A percentile compares a stretch with the other conserved stretches of the same genome.
These are phyloP conservation scores for Phaetusa simplex DNA, from an alignment of 2,113 vertebrate species.

Conservation along the genomic window DNA sequence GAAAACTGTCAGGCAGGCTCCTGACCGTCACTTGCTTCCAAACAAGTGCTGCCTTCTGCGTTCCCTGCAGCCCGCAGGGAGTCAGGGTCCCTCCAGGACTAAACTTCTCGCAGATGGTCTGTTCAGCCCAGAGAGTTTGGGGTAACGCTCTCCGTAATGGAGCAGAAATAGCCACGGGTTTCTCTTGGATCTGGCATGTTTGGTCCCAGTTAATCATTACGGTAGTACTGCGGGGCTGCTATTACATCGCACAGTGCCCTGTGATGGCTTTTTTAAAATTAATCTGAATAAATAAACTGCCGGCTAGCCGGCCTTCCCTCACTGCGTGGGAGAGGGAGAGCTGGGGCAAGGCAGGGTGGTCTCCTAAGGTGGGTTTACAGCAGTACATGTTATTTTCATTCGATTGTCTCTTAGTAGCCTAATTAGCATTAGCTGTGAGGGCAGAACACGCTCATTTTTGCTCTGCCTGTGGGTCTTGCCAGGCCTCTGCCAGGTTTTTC, in stretches of 20 bases:
- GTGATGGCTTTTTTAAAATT: accelerated
- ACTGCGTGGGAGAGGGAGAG: background rate
- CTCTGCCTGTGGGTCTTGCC: background rate
- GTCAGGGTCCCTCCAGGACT: background rate
- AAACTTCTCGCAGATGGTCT: accelerated
- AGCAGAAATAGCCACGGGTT: accelerated
- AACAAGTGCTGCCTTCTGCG: too few relatives aligned
- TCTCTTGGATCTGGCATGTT: background rate
- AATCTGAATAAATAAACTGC: background rate
- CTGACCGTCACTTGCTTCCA: background rate
- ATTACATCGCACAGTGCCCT: accelerated
- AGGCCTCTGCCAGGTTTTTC: too few relatives aligned
- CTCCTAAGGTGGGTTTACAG: background rate
- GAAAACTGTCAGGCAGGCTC: background rate
- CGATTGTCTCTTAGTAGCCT: background rate
- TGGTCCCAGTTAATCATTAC: background rate
- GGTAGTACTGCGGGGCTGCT: accelerated
- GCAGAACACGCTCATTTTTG: accelerated
- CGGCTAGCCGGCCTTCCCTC: background rate
- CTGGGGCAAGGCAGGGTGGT: accelerated
- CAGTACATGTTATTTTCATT: accelerated
- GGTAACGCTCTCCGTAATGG: accelerated
- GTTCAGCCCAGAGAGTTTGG: background rate
- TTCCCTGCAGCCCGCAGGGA: accelerated
- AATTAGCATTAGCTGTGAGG: background rate